phyloP scores from a whole-genome alignment of 2,113 vertebrate genomes.

The Phodopus roborovskii region DNA sequence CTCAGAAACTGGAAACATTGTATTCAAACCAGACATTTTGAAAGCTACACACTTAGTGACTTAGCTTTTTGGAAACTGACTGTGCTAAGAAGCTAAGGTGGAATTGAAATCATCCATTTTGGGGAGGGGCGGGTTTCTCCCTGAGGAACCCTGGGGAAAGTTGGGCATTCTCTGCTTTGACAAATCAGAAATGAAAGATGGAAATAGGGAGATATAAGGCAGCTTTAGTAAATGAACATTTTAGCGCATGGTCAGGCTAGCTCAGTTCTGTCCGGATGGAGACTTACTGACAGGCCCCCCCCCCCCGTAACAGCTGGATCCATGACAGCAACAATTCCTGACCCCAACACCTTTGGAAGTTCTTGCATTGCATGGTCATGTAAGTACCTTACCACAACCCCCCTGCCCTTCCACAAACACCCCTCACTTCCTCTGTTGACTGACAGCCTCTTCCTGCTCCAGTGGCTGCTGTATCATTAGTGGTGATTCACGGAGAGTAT shows the following conservation, averaged over 20 bases:
- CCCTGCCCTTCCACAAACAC: neutral
- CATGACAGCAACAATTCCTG: neutral
- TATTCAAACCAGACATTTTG: neutral
- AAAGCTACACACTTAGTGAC: neutral
- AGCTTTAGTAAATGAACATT: constrained; percentile 32
- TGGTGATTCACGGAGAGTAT: constrained; percentile 4
- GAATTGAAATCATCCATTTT: constrained; percentile 42
- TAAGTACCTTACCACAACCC: constrained; percentile 56
- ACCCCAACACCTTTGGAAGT: neutral
- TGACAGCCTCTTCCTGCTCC: constrained; percentile 28
- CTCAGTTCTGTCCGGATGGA: constrained; percentile 14
- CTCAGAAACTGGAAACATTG: neutral
- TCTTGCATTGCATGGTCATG: constrained; percentile 39
- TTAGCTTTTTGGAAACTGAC: constrained; percentile 25
- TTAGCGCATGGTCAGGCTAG: constrained; percentile 33
- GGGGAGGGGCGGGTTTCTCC: constrained; percentile 39
- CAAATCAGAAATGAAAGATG: constrained; percentile 50
- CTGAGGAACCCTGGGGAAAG: constrained; percentile 11
- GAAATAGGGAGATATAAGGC: constrained; percentile 2
- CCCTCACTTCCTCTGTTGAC: constrained; percentile 50
- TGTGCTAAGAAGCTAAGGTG: neutral
- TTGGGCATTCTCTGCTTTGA: constrained; percentile 40
- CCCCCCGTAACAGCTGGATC: neutral
- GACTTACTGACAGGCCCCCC: neutral
- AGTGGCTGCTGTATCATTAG: constrained; percentile 48